These are phyloP conservation scores for Cydia pomonella DNA, from an alignment of 1,140 invertebrate species.

Conservation along the genomic window DNA sequence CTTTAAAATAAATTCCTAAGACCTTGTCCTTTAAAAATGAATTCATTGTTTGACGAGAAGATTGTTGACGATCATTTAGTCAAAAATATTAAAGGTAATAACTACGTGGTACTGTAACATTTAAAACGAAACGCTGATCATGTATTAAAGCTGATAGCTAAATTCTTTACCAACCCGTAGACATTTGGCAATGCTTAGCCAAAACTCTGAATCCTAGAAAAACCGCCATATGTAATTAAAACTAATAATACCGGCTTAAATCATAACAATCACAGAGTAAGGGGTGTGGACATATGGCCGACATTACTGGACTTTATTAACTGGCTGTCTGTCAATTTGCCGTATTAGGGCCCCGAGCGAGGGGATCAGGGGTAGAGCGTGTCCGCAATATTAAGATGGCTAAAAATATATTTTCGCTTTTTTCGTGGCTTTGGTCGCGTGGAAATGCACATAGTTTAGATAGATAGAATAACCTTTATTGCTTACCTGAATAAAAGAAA, in stretches of 20 bases:
- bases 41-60: too few species aligned
- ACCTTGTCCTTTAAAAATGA: too few species aligned
- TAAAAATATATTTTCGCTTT: neutral
- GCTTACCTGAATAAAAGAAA: too few species aligned
- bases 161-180: too few species aligned
- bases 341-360: constrained; percentile 63
- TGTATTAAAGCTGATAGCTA: too few species aligned
- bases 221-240: constrained; percentile 15
- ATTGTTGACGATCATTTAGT: too few species aligned
- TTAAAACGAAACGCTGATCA: too few species aligned
- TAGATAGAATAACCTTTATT: too few species aligned
- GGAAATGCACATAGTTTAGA: neutral
- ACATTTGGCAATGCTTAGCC: too few species aligned
- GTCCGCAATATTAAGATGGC: constrained; percentile 35
- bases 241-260: constrained; percentile 18
- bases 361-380: constrained; percentile 51
- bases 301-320: constrained; percentile 72
- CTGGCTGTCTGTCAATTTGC: constrained; percentile 72
- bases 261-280: constrained; percentile 39
- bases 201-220: neutral
- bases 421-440: neutral
- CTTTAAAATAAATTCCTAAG: too few species aligned
- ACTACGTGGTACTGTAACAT: too few species aligned
- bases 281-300: constrained; percentile 67
- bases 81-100: too few species aligned